A percentile compares a stretch with the other conserved stretches of the same genome.
Evolutionary conservation across 2,113 vertebrate genomes (phyloP).

Genomic region (Amblyopsis rosae): DNA sequence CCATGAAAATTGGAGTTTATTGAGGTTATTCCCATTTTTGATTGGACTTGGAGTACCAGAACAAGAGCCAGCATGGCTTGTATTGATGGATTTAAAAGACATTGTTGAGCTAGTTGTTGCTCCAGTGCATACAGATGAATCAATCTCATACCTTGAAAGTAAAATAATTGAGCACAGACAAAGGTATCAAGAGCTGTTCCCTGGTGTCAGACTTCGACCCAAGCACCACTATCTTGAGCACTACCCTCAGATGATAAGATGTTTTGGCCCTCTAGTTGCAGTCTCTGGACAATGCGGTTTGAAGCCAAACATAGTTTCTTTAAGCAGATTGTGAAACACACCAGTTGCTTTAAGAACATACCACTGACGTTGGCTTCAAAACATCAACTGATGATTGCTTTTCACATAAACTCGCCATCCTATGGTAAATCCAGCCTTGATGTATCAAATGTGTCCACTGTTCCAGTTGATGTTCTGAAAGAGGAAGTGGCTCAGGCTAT

Average conservation of each 20-base stretch:
- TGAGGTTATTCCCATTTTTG: conserved; percentile 10
- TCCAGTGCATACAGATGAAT: conserved; percentile 18
- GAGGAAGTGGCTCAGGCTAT: conserved; percentile 12
- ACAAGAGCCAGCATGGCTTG: background rate
- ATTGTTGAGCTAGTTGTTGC: conserved; percentile 17
- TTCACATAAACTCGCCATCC: too few species aligned
- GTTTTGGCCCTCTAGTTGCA: conserved; percentile 18
- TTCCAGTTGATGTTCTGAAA: conserved; percentile 10
- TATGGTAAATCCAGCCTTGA: background rate
- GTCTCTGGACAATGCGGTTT: background rate
- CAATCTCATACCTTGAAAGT: conserved; percentile 12
- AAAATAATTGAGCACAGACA: conserved; percentile 17
- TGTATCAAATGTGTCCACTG: background rate
- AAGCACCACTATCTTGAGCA: background rate
- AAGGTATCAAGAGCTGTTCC: background rate
- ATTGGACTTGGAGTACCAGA: background rate
- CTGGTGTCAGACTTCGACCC: conserved; percentile 10
- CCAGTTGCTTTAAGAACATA: too few species aligned
- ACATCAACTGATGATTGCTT: too few species aligned
- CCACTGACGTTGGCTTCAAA: too few species aligned
- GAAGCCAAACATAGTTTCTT: too few species aligned
- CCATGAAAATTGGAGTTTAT: conserved; percentile 20
- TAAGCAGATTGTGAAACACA: too few species aligned
- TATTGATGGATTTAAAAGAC: background rate
- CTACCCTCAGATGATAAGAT: conserved; percentile 4